These are phyloP conservation scores for Rostratula benghalensis DNA, from an alignment of 2,113 vertebrate genomes.

Conservation along the genomic window DNA sequence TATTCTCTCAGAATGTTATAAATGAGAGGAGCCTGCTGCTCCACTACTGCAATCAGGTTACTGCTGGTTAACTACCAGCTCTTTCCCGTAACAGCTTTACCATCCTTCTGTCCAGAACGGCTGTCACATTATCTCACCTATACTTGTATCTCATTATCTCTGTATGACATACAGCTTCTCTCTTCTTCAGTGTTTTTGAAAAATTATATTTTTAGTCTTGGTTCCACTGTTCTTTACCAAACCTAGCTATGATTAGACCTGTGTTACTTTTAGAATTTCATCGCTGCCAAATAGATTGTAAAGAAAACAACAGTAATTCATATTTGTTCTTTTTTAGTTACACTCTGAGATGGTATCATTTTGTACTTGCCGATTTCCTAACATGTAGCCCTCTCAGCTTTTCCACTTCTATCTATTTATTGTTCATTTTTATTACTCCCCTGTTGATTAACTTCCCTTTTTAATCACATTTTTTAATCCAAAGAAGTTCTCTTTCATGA, in stretches of 20 bases:
- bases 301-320: background rate
- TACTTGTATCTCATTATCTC: background rate
- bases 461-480: background rate
- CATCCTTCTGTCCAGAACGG: background rate
- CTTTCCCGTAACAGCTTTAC: background rate
- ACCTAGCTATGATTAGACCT: background rate
- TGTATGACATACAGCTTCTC: background rate
- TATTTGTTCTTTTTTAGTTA: background rate
- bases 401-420: conserved; percentile 7
- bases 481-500: background rate
- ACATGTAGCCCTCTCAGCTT: background rate
- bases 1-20: background rate
- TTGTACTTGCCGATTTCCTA: background rate
- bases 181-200: background rate
- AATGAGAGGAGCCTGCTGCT: background rate
- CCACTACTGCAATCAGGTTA: background rate
- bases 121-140: background rate
- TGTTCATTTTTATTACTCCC: background rate
- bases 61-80: background rate
- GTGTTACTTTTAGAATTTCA: background rate
- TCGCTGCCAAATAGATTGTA: background rate
- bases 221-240: background rate
- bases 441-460: conserved; percentile 14
- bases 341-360: background rate
- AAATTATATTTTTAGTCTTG: background rate